Percentiles rank a stretch among this genome's conserved stretches.
Conservation (phyloP, 2,113 vertebrate genomes). For the Trogon surrucura region DNA sequence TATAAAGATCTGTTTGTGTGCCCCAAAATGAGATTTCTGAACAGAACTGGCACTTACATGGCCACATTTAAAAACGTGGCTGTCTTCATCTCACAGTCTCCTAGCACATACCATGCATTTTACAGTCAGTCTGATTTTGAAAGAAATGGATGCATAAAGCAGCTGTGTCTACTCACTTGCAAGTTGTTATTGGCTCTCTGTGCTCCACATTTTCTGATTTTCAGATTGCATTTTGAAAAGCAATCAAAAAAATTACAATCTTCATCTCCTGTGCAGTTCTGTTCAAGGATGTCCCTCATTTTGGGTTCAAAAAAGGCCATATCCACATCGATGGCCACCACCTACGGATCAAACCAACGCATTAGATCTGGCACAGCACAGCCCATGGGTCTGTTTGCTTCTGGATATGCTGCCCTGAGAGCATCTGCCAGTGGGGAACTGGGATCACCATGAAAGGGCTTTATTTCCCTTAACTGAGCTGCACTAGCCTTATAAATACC, state of each 20-base stretch:
- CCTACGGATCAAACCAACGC: conserved; percentile 76
- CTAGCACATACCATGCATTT: not conserved
- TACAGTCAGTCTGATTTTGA: not conserved
- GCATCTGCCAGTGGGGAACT: not conserved
- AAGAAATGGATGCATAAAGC: conserved; percentile 5
- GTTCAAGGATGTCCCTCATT: conserved; percentile 94
- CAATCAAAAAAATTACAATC: conserved; percentile 99
- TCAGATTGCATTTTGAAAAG: conserved; percentile 86
- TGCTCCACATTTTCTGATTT: conserved; percentile 80
- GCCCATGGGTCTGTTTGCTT: not conserved
- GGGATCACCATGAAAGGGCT: not conserved
- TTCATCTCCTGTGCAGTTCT: conserved; percentile 92
- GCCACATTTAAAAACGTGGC: not conserved
- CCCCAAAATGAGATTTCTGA: not conserved
- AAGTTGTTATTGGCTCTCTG: conserved; percentile 91
- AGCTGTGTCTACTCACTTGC: conserved; percentile 81
- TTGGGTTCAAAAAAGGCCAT: conserved; percentile 99
- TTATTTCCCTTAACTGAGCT: not conserved
- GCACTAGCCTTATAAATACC: not conserved
- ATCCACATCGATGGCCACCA: conserved; percentile 97
- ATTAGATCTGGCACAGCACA: not conserved
- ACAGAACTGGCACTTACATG: accelerated
- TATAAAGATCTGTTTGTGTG: not conserved
- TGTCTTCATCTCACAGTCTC: not conserved
- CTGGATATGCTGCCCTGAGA: not conserved